A percentile compares a stretch with the other conserved stretches of the same genome.
Evolutionary conservation across 2,797 vertebrate species (phyloP).

Genomic region (Acridotheres tristis): DNA sequence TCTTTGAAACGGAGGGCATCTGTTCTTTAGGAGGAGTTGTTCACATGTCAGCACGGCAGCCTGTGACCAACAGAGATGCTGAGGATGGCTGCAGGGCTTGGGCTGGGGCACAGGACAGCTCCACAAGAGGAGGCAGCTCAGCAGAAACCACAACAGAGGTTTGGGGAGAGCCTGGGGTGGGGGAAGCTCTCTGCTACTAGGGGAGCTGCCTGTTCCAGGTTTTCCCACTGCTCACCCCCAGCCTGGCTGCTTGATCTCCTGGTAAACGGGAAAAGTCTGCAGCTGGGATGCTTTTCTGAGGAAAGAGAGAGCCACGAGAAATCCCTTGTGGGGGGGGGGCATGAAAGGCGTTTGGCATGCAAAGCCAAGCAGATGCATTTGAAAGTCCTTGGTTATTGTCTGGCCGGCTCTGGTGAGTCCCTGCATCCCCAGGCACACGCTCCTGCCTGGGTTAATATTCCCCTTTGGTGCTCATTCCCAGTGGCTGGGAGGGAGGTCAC

Average conservation of each 20-base stretch:
- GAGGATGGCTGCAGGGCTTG: conserved; percentile 18
- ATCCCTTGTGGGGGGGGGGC: neutral
- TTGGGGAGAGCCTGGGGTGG: neutral
- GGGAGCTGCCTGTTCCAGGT: neutral
- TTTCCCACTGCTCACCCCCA: neutral
- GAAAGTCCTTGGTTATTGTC: neutral
- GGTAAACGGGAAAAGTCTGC: neutral
- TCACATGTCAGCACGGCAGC: conserved; percentile 8
- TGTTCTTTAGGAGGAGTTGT: conserved; percentile 38
- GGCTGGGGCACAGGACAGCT: neutral
- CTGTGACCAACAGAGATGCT: neutral
- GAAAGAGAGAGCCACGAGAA: neutral
- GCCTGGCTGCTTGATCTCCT: neutral
- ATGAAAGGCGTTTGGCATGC: neutral
- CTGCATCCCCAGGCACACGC: neutral
- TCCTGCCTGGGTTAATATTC: neutral
- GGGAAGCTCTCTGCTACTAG: conserved; percentile 6
- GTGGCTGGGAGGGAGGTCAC: neutral
- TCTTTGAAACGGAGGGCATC: conserved; percentile 34
- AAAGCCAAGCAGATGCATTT: neutral
- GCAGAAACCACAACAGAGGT: conserved; percentile 26
- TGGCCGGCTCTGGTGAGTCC: neutral
- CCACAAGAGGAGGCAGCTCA: neutral
- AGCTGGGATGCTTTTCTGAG: neutral
- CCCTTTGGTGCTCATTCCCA: neutral